phyloP scores from a whole-genome alignment of 30 jellyfish, hydroid and myxozoan genomes.

The Sanderia malayensis region DNA sequence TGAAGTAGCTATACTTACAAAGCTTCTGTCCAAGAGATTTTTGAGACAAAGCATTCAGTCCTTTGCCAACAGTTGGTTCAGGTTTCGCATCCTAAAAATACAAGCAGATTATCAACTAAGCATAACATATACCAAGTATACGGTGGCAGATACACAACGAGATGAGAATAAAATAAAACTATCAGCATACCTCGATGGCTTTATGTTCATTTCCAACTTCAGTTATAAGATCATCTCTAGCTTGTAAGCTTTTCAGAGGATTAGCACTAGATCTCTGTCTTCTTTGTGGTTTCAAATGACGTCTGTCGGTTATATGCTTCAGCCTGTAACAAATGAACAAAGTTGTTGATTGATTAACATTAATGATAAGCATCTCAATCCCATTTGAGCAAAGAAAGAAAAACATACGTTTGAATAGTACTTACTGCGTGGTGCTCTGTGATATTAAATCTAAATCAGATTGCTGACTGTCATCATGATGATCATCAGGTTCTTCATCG shows the following conservation, averaged over 20 bases:
- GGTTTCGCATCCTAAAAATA: neutral
- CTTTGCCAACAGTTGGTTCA: neutral
- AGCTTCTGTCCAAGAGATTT: constrained; percentile 23
- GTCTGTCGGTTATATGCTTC: constrained; percentile 43
- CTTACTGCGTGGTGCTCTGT: constrained; percentile 69
- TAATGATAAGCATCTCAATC: too few relatives aligned
- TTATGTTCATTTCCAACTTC: constrained; percentile 51
- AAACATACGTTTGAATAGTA: too few relatives aligned
- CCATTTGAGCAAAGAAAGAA: too few relatives aligned
- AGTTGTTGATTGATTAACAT: too few relatives aligned
- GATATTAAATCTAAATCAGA: constrained; percentile 82
- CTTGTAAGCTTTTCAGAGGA: constrained; percentile 75
- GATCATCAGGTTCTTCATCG: neutral
- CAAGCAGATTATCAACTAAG: neutral
- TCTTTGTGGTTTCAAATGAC: constrained; percentile 78
- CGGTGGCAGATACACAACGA: too few relatives aligned
- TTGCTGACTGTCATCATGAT: constrained; percentile 9
- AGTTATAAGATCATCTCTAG: constrained; percentile 73
- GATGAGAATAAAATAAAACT: too few relatives aligned
- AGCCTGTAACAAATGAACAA: too few relatives aligned
- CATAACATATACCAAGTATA: too few relatives aligned
- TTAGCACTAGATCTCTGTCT: constrained; percentile 62
- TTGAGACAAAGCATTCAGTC: constrained; percentile 22
- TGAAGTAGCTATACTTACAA: constrained; percentile 23
- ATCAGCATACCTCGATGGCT: constrained; percentile 12